Evolutionary conservation across 2,113 vertebrate species (phyloP), one percentile per base, ranked within the genome.

Genomic region (Campylorhamphus procurvoides): DNA sequence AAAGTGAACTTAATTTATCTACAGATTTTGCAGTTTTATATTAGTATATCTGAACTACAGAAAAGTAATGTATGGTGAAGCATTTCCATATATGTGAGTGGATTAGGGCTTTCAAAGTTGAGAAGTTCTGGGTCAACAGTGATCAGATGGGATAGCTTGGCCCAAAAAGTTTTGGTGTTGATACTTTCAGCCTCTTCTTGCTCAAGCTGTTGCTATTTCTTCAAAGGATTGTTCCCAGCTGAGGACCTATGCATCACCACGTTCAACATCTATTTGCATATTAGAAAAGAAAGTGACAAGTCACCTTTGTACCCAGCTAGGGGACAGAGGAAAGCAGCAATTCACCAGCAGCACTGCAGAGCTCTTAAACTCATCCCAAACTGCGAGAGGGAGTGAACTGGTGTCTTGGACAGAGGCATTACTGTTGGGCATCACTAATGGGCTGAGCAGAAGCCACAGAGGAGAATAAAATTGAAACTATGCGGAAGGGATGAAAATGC

Each of bases 321-420:
- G 39, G 46, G 20, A 10, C 31, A 33, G 27, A 58, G 59, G 47
- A 33, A 64, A 63, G n/a, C 0, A 0, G 37, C 0, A 0, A 60
- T 44, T 20, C 25, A 81, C 35, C 10, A 19, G 63, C 74, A 63
- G 42, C 47, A 39, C 29, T 39, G 31, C 24, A 85, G 74, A 85
- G 39, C 55, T 81, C 46, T 12, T 37, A 19, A 86, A n/a, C 9
- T 66, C 0, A 0, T 35, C 47, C 20, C 27, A 10, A 12, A 29
- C 67, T 56, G 17, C 37, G 33, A 12, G 14, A 6, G 7, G 40
- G n/a, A 60, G 12, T 2, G 0, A 56, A 46, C 7, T 37, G 40
- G 7, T 64, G 56, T 33, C 29, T 64, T 24, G 2, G 2, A 39
- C 15, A 55, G 16, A 83, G 47, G 7, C 8, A 0, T 18, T 33